These are phyloP conservation scores for Glareola pratincola DNA, from an alignment of 2,113 vertebrate genomes.

Conservation along the genomic window DNA sequence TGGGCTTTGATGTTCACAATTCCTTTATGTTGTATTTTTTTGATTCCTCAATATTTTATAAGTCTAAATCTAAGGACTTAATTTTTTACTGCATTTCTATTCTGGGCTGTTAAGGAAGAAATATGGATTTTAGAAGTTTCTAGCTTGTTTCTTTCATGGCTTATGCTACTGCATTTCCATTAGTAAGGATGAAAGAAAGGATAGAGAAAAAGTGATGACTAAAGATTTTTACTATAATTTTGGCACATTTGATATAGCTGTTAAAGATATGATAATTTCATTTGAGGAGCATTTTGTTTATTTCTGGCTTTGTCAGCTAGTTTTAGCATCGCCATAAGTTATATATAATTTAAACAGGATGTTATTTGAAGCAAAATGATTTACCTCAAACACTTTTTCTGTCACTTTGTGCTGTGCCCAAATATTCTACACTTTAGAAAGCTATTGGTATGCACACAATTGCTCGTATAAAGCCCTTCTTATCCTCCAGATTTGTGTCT, in stretches of 20 bases:
- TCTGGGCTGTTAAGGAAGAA: not conserved
- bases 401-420: not conserved
- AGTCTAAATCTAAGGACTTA: not conserved
- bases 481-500: not conserved
- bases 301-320: slow-evolving; percentile 15
- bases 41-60: not conserved
- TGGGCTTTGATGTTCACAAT: not conserved
- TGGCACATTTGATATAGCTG: not conserved
- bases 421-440: not conserved
- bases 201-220: not conserved
- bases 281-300: not conserved
- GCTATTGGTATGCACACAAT: not conserved
- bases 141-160: not conserved
- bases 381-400: not conserved
- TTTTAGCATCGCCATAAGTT: slow-evolving; percentile 31
- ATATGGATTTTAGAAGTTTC: not conserved
- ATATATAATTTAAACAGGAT: not conserved
- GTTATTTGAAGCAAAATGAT: not conserved
- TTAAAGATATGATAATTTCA: slow-evolving; percentile 5
- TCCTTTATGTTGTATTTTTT: not conserved
- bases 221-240: not conserved
- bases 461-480: not conserved
- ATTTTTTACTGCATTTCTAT: not conserved
- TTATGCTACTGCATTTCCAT: not conserved
- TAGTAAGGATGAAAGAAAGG: not conserved